Base-by-base conservation (phyloP, 2,888 invertebrate species). In the Caenorhabditis virilis region DNA sequence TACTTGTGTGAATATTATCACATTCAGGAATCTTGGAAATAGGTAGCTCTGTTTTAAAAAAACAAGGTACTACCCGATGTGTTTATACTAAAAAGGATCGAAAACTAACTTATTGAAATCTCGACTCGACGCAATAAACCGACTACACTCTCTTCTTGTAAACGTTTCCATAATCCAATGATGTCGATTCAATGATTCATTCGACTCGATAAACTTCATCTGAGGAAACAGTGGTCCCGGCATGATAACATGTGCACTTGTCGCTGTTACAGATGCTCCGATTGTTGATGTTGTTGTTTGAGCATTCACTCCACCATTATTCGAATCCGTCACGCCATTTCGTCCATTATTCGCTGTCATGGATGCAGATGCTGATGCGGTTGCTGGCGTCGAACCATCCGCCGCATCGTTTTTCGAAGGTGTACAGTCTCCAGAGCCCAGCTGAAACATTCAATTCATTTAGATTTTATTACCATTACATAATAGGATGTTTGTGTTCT, bases 151-250 rank as follows among this genome's bases (percentile, higher is more conserved):
- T 77, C 95, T 86, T 85, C 93, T 93, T 85, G 91, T 90, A 86
- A 95, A 94, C 76, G 91, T 91, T 80, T 91, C 90, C 86, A 93
- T 93, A 82, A 95, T 92, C 95, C 95, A 79, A 18, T 75, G 59
- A 23, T 57, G 51, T 25, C 67, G 64, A 33, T 78, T 71, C 7
- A 74, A 51, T 11, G 72, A 68, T 74, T 63, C 50, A 33, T 72
- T 60, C 2, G 65, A 63, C 5, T 53, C 56, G 39, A 54, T 49
- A 45, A 72, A 72, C 38, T 52, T 30, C 60, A 63, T 60, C 48
- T 72, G 65, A 46, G 45, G 59, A 55, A 66, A 72, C 2, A 72
- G 45, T 7, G 63, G 58, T 13, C 30, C 52, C n/a, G 64, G 55
- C 5, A 56, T 41, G n/a, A 46, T 42, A 3, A 58, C 4, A 18